phyloP scores from a whole-genome alignment of 2,113 vertebrate species.

The Cisticola juncidis region DNA sequence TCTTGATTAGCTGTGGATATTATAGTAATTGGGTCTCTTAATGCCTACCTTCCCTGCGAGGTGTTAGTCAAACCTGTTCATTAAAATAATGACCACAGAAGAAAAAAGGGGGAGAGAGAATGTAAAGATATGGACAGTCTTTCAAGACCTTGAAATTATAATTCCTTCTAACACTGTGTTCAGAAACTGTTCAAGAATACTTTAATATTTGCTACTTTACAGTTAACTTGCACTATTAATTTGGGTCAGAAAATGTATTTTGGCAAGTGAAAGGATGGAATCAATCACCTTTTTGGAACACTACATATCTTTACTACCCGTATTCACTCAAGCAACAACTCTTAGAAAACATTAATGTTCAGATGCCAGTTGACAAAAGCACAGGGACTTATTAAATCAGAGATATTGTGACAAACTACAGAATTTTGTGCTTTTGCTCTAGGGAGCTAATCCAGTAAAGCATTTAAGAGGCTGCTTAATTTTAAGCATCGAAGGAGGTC shows the following conservation, averaged over 20 bases:
- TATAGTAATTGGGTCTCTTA: not conserved
- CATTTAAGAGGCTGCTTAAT: conserved; percentile 54
- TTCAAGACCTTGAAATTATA: conserved; percentile 14
- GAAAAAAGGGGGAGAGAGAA: not conserved
- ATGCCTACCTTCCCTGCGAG: not conserved
- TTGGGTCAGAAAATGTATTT: not conserved
- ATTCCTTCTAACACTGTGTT: not conserved
- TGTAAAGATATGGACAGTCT: not conserved
- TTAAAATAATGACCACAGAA: not conserved
- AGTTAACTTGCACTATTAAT: not conserved
- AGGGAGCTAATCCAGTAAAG: conserved; percentile 35
- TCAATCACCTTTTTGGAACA: not conserved
- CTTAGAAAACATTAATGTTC: conserved; percentile 37
- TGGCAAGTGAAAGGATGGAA: conserved; percentile 2
- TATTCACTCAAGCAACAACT: conserved; percentile 21
- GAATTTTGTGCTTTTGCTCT: not conserved
- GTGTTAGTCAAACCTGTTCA: not conserved
- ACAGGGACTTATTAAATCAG: conserved; percentile 51
- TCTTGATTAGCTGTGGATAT: conserved; percentile 29
- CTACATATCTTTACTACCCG: conserved; percentile 2
- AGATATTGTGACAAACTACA: conserved; percentile 45
- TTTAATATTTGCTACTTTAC: not conserved
- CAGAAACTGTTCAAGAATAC: not conserved
- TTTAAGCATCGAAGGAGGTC: conserved; percentile 47
- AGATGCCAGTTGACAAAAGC: conserved; percentile 43